These are phyloP conservation scores for Pangasius larnaudii DNA, from an alignment of 2,797 vertebrate species.

Conservation along the genomic window DNA sequence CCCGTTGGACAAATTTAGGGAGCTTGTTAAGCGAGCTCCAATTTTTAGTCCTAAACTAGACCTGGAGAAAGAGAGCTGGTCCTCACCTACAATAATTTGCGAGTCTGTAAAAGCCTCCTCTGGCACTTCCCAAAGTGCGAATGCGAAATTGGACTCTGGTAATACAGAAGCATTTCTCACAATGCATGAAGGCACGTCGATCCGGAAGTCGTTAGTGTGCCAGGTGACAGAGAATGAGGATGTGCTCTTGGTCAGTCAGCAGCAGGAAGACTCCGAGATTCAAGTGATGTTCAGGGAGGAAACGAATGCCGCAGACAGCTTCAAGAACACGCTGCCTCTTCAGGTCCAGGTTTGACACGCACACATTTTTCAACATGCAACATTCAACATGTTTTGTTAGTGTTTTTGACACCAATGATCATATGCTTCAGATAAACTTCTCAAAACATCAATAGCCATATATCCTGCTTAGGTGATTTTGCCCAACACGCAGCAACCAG, in stretches of 20 bases:
- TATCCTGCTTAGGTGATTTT: slow-evolving; percentile 59
- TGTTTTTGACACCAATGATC: neutral
- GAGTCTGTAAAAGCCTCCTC: neutral
- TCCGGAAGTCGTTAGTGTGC: slow-evolving; percentile 56
- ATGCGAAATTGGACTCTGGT: neutral
- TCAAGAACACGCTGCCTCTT: slow-evolving; percentile 55
- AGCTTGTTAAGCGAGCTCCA: neutral
- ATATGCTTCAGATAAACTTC: neutral
- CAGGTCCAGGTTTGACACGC: slow-evolving; percentile 45
- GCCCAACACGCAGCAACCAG: neutral
- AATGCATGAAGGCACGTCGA: slow-evolving; percentile 40
- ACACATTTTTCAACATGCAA: neutral
- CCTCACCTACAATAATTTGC: neutral
- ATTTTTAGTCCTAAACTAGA: neutral
- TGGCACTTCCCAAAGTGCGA: neutral
- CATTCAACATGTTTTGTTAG: neutral
- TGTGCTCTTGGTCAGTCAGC: neutral
- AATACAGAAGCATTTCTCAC: neutral
- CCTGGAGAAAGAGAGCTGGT: neutral
- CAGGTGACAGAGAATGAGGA: neutral
- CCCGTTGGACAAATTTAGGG: neutral
- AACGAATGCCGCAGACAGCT: slow-evolving; percentile 27
- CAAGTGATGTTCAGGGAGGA: neutral
- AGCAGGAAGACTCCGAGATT: neutral
- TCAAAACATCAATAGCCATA: neutral